Evolutionary conservation across 2,888 invertebrate species (phyloP).

Genomic region (Osedax fenrisi): DNA sequence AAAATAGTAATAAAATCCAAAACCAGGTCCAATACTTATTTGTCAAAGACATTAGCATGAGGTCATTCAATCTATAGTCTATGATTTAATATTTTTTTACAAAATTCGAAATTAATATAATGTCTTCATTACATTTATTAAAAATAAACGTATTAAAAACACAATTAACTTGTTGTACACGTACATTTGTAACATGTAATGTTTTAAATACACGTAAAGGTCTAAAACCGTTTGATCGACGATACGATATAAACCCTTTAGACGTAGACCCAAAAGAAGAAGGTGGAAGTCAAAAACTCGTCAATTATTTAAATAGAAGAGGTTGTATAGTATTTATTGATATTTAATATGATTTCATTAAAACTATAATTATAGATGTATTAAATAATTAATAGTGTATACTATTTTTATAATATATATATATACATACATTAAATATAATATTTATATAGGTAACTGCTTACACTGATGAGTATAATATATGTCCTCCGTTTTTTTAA

Average conservation of each 20-base stretch:
- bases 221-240: neutral
- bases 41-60: no score
- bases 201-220: neutral
- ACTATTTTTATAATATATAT: neutral
- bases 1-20: no score
- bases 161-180: no score
- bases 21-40: no score
- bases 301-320: neutral
- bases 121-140: no score
- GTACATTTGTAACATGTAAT: neutral
- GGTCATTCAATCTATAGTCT: no score
- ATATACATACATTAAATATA: neutral
- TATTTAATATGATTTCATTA: neutral
- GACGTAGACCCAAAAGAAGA: neutral
- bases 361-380: neutral
- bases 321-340: neutral
- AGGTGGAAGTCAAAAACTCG: neutral
- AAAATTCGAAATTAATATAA: no score
- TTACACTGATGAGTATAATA: no score
- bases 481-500: no score
- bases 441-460: neutral
- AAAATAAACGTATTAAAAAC: no score
- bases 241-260: neutral
- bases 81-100: no score
- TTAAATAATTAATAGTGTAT: neutral